These are phyloP conservation scores for Cheilosia soror DNA, from an alignment of 2,888 invertebrate genomes.

Conservation along the genomic window DNA sequence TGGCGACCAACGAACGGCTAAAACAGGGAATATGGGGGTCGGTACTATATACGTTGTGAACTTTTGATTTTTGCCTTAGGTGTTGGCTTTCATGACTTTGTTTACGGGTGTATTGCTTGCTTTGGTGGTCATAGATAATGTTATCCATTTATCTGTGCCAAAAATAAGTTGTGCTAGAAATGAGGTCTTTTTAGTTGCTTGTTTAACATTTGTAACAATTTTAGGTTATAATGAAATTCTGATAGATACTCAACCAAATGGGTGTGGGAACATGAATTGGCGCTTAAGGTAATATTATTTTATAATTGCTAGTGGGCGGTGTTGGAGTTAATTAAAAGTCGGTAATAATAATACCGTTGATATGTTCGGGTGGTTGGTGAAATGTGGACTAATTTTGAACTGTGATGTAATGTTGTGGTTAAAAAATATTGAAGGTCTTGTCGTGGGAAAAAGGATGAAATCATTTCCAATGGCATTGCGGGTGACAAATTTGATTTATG, in stretches of 20 bases:
- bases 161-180: conserved; percentile 50
- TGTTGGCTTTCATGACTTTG: conserved; percentile 21
- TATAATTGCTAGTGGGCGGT: conserved; percentile 8
- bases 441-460: conserved; percentile 8
- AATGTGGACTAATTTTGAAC: neutral
- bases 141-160: conserved; percentile 60
- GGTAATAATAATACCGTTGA: conserved; percentile 8
- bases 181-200: neutral
- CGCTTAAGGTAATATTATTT: neutral
- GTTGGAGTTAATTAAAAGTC: conserved; percentile 41
- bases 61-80: neutral
- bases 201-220: conserved; percentile 19
- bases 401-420: conserved; percentile 27
- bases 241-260: conserved; percentile 10
- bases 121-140: conserved; percentile 44
- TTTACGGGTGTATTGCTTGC: conserved; percentile 17
- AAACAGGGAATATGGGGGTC: neutral
- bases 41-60: neutral
- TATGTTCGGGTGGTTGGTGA: neutral
- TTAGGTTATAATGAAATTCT: conserved; percentile 20
- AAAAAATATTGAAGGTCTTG: neutral
- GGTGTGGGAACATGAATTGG: conserved; percentile 42
- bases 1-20: too few species aligned
- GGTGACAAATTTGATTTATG: conserved; percentile 2
- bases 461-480: conserved; percentile 8